phyloP scores from a whole-genome alignment of 2,113 vertebrate genomes.

The Cyanocitta stelleri region DNA sequence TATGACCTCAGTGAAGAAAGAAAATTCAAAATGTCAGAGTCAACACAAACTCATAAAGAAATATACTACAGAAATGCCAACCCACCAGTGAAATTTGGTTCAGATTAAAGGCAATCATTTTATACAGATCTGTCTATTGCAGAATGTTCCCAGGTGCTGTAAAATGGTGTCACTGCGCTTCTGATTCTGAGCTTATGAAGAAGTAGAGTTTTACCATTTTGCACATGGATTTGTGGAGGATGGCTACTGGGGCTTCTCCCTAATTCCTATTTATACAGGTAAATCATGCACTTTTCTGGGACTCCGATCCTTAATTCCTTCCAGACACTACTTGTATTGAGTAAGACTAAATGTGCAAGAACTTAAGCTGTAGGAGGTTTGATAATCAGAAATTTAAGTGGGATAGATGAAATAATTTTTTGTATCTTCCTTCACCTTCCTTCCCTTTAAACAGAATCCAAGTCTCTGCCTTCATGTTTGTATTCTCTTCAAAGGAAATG shows the following conservation, averaged over 20 bases:
- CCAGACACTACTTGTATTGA: not conserved
- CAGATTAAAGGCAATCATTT: not conserved
- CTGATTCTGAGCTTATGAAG: not conserved
- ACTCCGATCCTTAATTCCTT: not conserved
- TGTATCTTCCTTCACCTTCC: not conserved
- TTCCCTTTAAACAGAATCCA: not conserved
- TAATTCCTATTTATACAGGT: not conserved
- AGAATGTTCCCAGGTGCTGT: not conserved
- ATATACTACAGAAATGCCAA: not conserved
- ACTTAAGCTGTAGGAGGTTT: not conserved
- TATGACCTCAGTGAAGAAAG: not conserved
- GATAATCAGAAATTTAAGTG: not conserved
- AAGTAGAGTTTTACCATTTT: not conserved
- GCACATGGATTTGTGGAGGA: not conserved
- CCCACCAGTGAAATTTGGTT: not conserved
- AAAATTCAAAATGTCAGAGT: not conserved
- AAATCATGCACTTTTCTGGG: not conserved
- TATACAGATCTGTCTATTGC: not conserved
- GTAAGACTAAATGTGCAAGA: not conserved
- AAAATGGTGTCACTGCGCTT: not conserved
- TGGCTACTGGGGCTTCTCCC: not conserved
- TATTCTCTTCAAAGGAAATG: not conserved
- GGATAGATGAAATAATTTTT: not conserved
- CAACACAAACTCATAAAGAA: not conserved
- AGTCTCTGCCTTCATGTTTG: not conserved